Conservation (phyloP, 2,797 vertebrate genomes). For the Lacerta bilineata region DNA sequence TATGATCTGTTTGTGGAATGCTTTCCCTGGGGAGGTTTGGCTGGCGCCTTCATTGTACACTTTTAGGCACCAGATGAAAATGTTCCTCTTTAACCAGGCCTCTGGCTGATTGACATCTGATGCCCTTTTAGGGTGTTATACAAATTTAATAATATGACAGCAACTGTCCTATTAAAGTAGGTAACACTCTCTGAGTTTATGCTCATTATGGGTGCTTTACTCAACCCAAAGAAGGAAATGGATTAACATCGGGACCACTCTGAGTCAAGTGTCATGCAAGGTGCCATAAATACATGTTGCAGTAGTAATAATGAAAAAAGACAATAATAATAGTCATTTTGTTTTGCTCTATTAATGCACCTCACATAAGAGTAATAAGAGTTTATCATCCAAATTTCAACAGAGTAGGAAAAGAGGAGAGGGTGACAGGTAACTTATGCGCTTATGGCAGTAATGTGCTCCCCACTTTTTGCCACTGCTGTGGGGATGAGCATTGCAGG, state of each 20-base stretch:
- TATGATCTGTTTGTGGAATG: too few species aligned
- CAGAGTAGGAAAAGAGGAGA: neutral
- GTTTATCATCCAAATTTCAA: neutral
- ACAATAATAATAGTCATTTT: neutral
- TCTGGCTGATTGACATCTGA: too few species aligned
- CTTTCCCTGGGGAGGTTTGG: too few species aligned
- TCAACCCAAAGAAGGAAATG: neutral
- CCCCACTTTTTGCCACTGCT: neutral
- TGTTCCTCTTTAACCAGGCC: too few species aligned
- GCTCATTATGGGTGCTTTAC: neutral
- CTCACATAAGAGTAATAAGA: neutral
- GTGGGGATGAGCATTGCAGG: neutral
- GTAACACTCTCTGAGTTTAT: neutral
- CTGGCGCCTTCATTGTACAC: too few species aligned
- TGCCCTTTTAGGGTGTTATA: too few species aligned
- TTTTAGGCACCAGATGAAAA: too few species aligned
- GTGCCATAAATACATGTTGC: neutral
- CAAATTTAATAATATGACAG: neutral
- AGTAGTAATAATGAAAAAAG: too few species aligned
- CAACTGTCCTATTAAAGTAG: neutral
- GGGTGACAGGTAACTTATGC: neutral
- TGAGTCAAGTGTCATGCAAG: neutral
- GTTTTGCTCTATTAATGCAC: neutral
- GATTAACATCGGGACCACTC: neutral
- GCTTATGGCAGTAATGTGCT: neutral